Base-by-base conservation (phyloP, 2,797 vertebrate species). In the Urocyon cinereoargenteus region DNA sequence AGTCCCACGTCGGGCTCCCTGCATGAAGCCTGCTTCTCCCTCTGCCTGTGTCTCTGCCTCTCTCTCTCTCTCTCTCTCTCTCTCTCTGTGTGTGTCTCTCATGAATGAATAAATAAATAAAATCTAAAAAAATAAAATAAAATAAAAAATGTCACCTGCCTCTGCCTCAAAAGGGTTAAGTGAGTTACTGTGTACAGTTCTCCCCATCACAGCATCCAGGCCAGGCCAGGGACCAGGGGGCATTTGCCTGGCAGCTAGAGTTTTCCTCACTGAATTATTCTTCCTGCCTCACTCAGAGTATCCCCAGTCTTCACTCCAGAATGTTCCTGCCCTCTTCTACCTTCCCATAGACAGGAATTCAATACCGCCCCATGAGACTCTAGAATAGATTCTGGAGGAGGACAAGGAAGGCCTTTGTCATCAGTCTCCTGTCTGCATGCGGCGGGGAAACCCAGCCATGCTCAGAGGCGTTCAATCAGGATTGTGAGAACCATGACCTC, bases 241-340 rank as follows among this genome's bases (percentile, higher is more conserved):
- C 64, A 19, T 40, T 31, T 9, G 28, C 62, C 34, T 26, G 70
- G 64, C 40, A 13, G 53, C 26, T 36, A 13, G 36, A 51, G 24
- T 28, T 64, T 49, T 68, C 82, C 55, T 72, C 70, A 51, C 45
- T 77, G 28, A n/a, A 15, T 0, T 59, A 6, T 34, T 77, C 59
- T 77, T 70, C 61, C 53, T 45, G 26, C 9, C n/a, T 64, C 53
- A 11, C 26, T 61, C 26, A 24, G 28, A 73, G 16, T 0, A 2
- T 19, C 34, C 82, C 51, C 53, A 16, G 34, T 36, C 84, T 95
- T 86, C 77, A 49, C 86, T 82, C 79, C 68, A 95, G 84, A 91
- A 86, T 18, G 36, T 77, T 73, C 90, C 83, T 10, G 10, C 34
- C 15, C 49, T 78, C 55, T 66, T n/a, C 49, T 61, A 36, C 78